Base-by-base conservation (phyloP, 53 echinoderm and acorn worm species). In the Paracentrotus lividus region DNA sequence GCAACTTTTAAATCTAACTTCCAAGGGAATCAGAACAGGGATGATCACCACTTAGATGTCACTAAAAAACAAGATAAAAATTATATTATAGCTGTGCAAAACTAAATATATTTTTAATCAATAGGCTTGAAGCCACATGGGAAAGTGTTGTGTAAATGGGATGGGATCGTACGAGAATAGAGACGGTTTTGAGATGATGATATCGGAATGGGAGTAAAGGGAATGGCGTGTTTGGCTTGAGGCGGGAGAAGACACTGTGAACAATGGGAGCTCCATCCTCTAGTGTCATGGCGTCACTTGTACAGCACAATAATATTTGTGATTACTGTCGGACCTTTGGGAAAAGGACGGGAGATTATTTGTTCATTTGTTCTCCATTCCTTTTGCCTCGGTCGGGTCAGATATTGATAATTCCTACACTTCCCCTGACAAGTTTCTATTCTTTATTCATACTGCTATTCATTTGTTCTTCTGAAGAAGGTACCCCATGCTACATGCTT, bases 291-390 rank as follows among this genome's bases (percentile, higher is more conserved):
- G 47, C 42, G 47, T 47, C 8, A 78, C 44, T 44, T 78, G n/a
- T n/a, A 78, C 44, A 78, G 26, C 84, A 86, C 55, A 31, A 86
- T 86, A 86, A 86, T 86, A 86, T 86, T 86, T 86, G 45, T 53
- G 86, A 86, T 86, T 86, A 56, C 53, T 4, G 21, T 53, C 33
- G 36, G 34, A 55, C 86, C 52, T 44, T 0, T 86, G 86, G 86
- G 86, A 55, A 26, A 78, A 24, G 21, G 86, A 55, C 21, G 12
- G 86, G 33, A 55, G 55, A 86, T 1, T 47, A 42, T 47, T n/a
- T 6, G 23, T 15, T n/a, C n/a, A n/a, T n/a, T n/a, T n/a, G n/a
- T 36, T 36, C 26, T 38, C 72, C 18, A 6, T 40, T 32, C 72
- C 40, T 72, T 20, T 40, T 40, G 36, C 18, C 20, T 18, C 40